Evolutionary conservation across 2,797 vertebrate species (phyloP), one percentile per base, ranked within the genome.

Genomic region (Hephaestus fuliginosus): DNA sequence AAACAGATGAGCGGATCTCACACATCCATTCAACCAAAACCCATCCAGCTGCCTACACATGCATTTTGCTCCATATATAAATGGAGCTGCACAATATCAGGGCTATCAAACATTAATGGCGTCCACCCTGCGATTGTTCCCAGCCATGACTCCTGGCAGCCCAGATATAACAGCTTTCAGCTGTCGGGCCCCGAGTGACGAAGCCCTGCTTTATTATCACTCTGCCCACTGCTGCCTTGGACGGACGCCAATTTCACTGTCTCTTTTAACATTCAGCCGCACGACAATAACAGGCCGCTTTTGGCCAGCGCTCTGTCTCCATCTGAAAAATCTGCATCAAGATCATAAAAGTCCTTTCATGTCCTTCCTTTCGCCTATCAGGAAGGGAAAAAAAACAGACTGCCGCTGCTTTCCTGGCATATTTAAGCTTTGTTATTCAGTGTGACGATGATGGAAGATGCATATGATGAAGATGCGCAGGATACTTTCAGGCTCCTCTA

Each of bases 31-130:
- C 81, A 70, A 52, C 46, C 65, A 4, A 55, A 80, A 63, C 64
- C 48, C n/a, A 64, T 68, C 56, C 48, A 33, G 18, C 52, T 67
- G 68, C 58, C 43, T 49, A 25, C 72, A 22, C 62, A 39, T 55
- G n/a, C 57, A 44, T 82, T 74, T 67, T 14, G 53, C 56, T 78
- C 65, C 77, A 36, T 46, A 28, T 81, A 70, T 80, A 78, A 77
- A 74, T 52, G 55, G 28, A 67, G 64, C 57, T 0, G 62, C 60
- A 44, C 70, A 55, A 74, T 73, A 86, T 74, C 63, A 22, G 7
- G 48, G 44, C 67, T 69, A 82, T 89, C 58, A 86, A 82, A 81
- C 74, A 56, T 84, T 81, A 76, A 88, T 74, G 81, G 57, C 12
- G 80, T 87, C 83, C 84, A 70, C 66, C 66, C 66, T 22, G 76